Evolutionary conservation across 1,140 invertebrate species (phyloP), one percentile per base, ranked within the genome.

Genomic region (Drosophila yakuba): DNA sequence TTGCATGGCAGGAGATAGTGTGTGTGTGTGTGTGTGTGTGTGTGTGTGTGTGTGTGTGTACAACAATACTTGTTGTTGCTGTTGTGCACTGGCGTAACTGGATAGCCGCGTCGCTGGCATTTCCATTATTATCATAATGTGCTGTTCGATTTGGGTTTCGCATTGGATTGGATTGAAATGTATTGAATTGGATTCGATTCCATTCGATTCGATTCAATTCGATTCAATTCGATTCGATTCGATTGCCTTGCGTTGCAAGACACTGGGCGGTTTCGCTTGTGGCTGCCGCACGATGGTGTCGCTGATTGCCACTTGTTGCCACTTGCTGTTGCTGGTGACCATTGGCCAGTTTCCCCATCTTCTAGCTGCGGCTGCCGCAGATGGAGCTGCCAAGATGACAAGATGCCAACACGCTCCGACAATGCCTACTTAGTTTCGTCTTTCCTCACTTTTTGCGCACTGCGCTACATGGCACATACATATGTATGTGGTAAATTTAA

Each of bases 61-160:
- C n/a, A n/a, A n/a, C n/a, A n/a, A n/a, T n/a, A n/a, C n/a, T n/a
- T n/a, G 48, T 61, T 48, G 36, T 45, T 55, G 61, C 41, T 68
- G 39, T 28, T 75, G 54, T 59, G 56, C 51, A 71, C 50, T 80
- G 73, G 41, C 56, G 74, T 77, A 77, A 77, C 74, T 77, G 74
- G 74, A 77, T 77, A 77, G 74, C 74, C 56, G 66, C 41, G 64
- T 57, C 52, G 76, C 80, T 79, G 73, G 59, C 83, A 86, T 82
- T 86, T 76, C 63, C 83, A 86, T 88, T 88, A 88, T 86, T 86
- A 86, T 86, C 83, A 86, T 86, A 86, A 86, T 88, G 83, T 62
- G 72, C 74, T 74, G 52, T 74, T 80, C 59, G 45, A 66, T 73
- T 62, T 61, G 59, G 57, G 71, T 74, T 57, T 48, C 47, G 41